Evolutionary conservation across 2,113 vertebrate genomes (phyloP), one percentile per base, ranked within the genome.

Genomic region (Cacatua alba): DNA sequence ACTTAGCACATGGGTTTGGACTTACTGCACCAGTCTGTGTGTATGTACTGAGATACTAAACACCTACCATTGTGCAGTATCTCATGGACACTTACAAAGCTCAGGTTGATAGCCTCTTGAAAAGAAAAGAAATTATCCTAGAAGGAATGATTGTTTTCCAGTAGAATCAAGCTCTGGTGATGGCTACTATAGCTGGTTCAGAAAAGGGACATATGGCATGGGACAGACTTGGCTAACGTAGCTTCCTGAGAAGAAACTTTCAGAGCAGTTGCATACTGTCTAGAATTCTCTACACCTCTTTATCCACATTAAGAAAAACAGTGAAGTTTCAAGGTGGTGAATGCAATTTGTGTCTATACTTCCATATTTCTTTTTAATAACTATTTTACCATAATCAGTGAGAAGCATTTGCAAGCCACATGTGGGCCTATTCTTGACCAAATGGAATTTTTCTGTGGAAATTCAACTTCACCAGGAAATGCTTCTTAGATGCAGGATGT

Each of bases 401-500:
- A 86, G 46, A 59, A 81, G 13, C 16, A 46, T 67, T 88, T 60
- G 53, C 37, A 93, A 95, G 26, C 16, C 59, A 91, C 18, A 57
- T n/a, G 18, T 57, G 33, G 35, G 48, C 35, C 26, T 70, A 4
- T 37, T 75, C 44, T 82, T 74, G n/a, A 86, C 7, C 18, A 88
- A 88, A 75, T 33, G 31, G 39, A 83, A 94, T 59, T 52, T 57
- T 77, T 33, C 65, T 69, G 49, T 55, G 67, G 81, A 94, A 89
- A 79, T 55, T 74, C 62, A 75, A 1, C 39, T 52, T 86, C 0
- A 0, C 13, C 55, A 28, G 68, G 72, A 94, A 95, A 94, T 46
- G 31, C 53, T 88, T 81, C 52, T 94, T 85, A 67, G 67, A 85
- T 51, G 44, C 71, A 95, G 90, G 92, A 94, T 84, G 62, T 84